Evolutionary conservation across 1,140 invertebrate species (phyloP).

Genomic region (Papilio xuthus): DNA sequence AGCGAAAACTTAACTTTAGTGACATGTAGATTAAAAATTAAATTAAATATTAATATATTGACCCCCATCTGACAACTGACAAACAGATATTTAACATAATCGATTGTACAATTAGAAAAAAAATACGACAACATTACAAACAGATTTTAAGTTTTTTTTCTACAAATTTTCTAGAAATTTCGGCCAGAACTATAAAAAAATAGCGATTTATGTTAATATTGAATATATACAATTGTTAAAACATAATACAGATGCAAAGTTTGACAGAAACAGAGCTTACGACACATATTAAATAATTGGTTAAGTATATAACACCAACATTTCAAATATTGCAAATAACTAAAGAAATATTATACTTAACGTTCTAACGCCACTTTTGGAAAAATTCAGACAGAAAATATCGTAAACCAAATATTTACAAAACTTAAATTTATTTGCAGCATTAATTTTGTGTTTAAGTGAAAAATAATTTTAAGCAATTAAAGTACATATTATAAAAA

Average conservation of each 20-base stretch:
- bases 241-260: constrained; percentile 2
- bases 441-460: not conserved
- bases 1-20: constrained; percentile 28
- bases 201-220: not conserved
- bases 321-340: constrained; percentile 11
- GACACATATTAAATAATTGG: constrained; percentile 13
- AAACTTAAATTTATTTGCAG: constrained; percentile 21
- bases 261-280: not conserved
- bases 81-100: not conserved
- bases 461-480: not conserved
- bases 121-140: not conserved
- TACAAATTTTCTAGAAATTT: constrained; percentile 1
- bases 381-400: constrained; percentile 30
- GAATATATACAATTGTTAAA: constrained; percentile 29
- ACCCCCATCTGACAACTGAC: not conserved
- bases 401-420: constrained; percentile 34
- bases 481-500: constrained; percentile 3
- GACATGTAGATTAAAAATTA: constrained; percentile 26
- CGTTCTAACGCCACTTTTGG: constrained; percentile 12
- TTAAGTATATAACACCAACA: constrained; percentile 24
- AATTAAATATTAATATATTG: constrained; percentile 19
- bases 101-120: not conserved
- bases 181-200: not conserved
- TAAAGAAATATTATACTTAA: constrained; percentile 5
- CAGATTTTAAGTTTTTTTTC: not conserved